Evolutionary conservation across 2,113 vertebrate genomes (phyloP).

Genomic region (Xyrauchen texanus): DNA sequence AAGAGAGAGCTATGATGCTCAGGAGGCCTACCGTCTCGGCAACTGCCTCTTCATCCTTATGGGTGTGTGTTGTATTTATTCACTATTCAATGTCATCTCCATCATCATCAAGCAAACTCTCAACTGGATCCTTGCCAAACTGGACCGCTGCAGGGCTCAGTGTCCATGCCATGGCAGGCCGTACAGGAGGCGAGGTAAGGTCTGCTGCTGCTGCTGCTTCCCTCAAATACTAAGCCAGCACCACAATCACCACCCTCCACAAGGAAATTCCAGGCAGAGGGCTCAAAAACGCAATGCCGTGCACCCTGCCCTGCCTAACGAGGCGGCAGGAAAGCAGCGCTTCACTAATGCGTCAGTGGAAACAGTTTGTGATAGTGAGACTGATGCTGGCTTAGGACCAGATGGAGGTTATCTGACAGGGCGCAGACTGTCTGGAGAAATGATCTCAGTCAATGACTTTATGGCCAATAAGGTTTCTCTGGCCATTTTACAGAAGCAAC

Average conservation of each 20-base stretch:
- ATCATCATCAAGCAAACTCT: conserved; percentile 81
- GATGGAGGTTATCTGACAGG: conserved; percentile 63
- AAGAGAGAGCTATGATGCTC: conserved; percentile 69
- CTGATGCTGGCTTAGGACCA: conserved; percentile 62
- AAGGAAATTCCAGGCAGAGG: conserved; percentile 56
- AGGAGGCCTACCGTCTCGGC: conserved; percentile 73
- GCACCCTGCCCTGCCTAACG: conserved; percentile 65
- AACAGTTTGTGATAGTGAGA: conserved; percentile 77
- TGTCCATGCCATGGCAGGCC: conserved; percentile 59
- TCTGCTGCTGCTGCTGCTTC: conserved; percentile 64
- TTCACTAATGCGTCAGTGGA: conserved; percentile 73
- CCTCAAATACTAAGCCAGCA: conserved; percentile 59
- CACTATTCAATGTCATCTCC: conserved; percentile 79
- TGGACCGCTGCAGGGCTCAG: conserved; percentile 60
- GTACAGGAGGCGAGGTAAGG: conserved; percentile 22
- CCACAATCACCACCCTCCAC: conserved; percentile 47
- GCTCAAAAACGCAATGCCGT: conserved; percentile 68
- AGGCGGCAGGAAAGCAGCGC: conserved; percentile 44
- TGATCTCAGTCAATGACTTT: conserved; percentile 80
- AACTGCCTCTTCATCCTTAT: conserved; percentile 79
- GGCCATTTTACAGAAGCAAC: conserved; percentile 78
- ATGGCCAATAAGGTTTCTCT: conserved; percentile 77
- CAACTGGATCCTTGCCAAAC: conserved; percentile 75
- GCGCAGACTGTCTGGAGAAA: conserved; percentile 75
- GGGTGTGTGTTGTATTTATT: conserved; percentile 81